These are phyloP conservation scores for Eupithecia pulchellata DNA, from an alignment of 2,888 invertebrate species.

Conservation along the genomic window DNA sequence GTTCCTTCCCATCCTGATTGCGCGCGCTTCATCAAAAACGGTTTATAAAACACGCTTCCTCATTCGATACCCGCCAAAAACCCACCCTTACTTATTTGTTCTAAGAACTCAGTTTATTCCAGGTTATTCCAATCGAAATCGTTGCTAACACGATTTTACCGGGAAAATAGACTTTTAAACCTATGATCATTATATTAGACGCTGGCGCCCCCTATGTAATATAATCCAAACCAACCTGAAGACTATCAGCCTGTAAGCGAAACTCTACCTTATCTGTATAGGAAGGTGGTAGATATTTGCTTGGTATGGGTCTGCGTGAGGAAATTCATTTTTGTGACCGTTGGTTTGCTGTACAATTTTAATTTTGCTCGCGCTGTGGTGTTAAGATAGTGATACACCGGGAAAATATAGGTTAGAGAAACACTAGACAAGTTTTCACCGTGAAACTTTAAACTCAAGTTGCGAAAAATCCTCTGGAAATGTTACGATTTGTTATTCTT, in stretches of 20 bases:
- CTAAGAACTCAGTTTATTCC: background rate
- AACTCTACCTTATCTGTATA: conserved; percentile 10
- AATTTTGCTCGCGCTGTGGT: conserved; percentile 23
- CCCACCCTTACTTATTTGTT: background rate
- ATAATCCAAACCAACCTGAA: conserved; percentile 28
- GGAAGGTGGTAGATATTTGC: background rate
- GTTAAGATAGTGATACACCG: background rate
- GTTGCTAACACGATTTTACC: conserved; percentile 10
- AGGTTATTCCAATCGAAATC: conserved; percentile 2
- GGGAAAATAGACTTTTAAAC: conserved; percentile 8
- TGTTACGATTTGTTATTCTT: too few relatives aligned
- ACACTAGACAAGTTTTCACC: too few relatives aligned
- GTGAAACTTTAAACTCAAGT: too few relatives aligned
- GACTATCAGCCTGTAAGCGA: background rate
- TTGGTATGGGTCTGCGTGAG: conserved; percentile 6
- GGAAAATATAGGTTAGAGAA: too few relatives aligned
- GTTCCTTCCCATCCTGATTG: too few relatives aligned
- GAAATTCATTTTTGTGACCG: conserved; percentile 31
- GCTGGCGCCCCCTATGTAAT: conserved; percentile 17
- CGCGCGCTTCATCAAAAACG: too few relatives aligned
- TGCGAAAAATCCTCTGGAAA: too few relatives aligned
- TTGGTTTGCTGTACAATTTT: conserved; percentile 36
- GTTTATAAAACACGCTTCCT: background rate
- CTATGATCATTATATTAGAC: conserved; percentile 24
- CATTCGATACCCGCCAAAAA: background rate